phyloP scores from a whole-genome alignment of 35 echinoderm and acorn worm species.

The Heliocidaris tuberculata region DNA sequence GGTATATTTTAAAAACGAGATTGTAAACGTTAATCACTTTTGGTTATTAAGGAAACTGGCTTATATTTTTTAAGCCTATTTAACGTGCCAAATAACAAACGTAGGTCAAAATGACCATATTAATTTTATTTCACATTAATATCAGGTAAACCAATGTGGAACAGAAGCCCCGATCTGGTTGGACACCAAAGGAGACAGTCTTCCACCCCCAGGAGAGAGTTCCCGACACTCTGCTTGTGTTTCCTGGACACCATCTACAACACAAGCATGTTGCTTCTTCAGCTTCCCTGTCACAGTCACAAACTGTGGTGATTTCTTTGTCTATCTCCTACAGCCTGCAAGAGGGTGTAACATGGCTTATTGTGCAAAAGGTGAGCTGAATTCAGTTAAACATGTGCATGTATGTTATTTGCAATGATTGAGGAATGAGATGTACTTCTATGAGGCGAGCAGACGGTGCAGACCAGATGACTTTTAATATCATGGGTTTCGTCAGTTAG shows the following conservation, averaged over 20 bases:
- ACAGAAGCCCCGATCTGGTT: conserved; percentile 91
- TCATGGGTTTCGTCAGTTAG: neutral
- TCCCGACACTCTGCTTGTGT: conserved; percentile 64
- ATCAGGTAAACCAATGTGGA: conserved; percentile 83
- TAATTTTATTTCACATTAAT: neutral
- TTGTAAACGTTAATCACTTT: too few relatives aligned
- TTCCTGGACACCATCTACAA: conserved; percentile 53
- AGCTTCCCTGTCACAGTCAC: conserved; percentile 82
- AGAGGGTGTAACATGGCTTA: conserved; percentile 89
- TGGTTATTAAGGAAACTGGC: too few relatives aligned
- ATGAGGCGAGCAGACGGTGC: neutral
- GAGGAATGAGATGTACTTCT: neutral
- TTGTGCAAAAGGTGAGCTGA: conserved; percentile 71
- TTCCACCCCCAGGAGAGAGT: conserved; percentile 76
- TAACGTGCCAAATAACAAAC: too few relatives aligned
- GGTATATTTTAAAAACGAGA: too few relatives aligned
- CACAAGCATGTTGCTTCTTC: conserved; percentile 74
- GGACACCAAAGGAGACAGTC: conserved; percentile 66
- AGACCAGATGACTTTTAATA: neutral
- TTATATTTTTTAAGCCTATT: too few relatives aligned
- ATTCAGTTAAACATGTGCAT: neutral
- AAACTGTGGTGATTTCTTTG: conserved; percentile 94
- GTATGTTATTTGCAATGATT: neutral
- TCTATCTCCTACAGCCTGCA: conserved; percentile 81
- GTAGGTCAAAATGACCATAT: too few relatives aligned